Percentiles rank a stretch among this genome's conserved stretches.
phyloP scores from a whole-genome alignment of 2,113 vertebrate genomes.

The human region DNA sequence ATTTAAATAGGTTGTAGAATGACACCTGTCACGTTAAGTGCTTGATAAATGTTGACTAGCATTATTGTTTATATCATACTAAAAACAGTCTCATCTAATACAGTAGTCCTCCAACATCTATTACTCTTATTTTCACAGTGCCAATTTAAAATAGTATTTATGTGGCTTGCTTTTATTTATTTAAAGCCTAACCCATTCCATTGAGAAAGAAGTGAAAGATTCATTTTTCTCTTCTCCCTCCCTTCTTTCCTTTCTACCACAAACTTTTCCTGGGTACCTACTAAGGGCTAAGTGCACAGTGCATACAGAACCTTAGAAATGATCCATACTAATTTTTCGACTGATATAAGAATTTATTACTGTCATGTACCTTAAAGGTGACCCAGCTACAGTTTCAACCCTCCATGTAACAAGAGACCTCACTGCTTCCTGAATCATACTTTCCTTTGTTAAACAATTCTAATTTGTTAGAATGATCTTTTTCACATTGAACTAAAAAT shows the following conservation, averaged over 20 bases:
- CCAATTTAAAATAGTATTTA: conserved; percentile 1
- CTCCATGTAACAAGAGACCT: not conserved
- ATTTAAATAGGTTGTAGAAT: not conserved
- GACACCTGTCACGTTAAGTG: not conserved
- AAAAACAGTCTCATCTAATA: not conserved
- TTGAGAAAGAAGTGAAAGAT: conserved; percentile 4
- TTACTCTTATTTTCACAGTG: not conserved
- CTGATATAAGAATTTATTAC: not conserved
- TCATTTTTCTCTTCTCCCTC: not conserved
- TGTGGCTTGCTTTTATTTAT: not conserved
- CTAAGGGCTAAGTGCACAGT: not conserved
- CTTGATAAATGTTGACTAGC: not conserved
- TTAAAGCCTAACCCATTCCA: not conserved
- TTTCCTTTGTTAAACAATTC: conserved; percentile 22
- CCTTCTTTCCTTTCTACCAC: not conserved
- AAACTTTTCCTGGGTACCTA: not conserved
- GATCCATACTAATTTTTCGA: not conserved
- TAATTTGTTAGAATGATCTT: not conserved
- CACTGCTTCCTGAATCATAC: not conserved
- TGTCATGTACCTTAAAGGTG: not conserved
- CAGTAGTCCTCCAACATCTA: not conserved
- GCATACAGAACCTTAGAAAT: not conserved
- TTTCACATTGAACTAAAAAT: not conserved
- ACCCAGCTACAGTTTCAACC: not conserved
- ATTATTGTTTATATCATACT: not conserved